These are phyloP conservation scores for Eupithecia tripunctaria DNA, from an alignment of 2,888 invertebrate species.

Conservation along the genomic window DNA sequence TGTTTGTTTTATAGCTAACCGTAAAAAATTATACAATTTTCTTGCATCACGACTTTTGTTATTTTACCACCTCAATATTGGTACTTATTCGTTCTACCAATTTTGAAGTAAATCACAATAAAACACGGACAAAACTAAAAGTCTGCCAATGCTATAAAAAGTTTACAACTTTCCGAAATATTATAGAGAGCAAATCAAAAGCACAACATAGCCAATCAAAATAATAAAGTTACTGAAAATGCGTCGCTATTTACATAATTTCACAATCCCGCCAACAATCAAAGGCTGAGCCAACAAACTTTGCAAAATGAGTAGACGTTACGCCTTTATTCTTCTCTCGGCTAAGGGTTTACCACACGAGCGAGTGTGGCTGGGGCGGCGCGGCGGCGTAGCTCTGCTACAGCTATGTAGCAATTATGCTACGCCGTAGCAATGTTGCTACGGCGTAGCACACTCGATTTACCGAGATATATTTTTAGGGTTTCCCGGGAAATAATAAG, in stretches of 20 bases:
- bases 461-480: neutral
- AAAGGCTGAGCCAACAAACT: slow-evolving; percentile 46
- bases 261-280: slow-evolving; percentile 45
- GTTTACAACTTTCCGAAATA: slow-evolving; percentile 2
- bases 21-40: neutral
- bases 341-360: slow-evolving; percentile 19
- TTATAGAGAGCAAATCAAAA: slow-evolving; percentile 23
- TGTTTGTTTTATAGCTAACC: neutral
- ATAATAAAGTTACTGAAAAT: slow-evolving; percentile 41
- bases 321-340: slow-evolving; percentile 44
- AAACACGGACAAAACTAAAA: neutral
- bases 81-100: neutral
- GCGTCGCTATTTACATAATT: slow-evolving; percentile 45
- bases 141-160: neutral
- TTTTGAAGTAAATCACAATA: neutral
- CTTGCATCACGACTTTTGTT: neutral
- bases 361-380: slow-evolving; percentile 5
- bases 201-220: slow-evolving; percentile 41
- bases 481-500: neutral
- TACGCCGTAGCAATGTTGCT: neutral
- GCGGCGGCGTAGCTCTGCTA: neutral
- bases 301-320: slow-evolving; percentile 43
- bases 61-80: neutral
- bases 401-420: neutral
- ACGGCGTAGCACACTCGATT: too few species aligned